phyloP scores from a whole-genome alignment of 2,797 vertebrate genomes.

The Leptodactylus fallax region DNA sequence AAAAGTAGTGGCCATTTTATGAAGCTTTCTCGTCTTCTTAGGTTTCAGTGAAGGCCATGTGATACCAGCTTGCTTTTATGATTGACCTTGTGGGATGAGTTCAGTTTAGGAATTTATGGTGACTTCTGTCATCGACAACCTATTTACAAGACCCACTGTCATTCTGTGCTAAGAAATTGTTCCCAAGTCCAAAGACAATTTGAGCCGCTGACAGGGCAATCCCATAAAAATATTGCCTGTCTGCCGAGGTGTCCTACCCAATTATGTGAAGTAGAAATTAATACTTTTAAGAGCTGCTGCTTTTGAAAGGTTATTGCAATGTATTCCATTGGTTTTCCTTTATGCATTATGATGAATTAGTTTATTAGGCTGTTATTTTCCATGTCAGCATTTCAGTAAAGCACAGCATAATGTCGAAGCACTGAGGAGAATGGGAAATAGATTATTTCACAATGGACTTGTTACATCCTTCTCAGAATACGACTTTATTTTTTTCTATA shows the following conservation, averaged over 20 bases:
- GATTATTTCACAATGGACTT: constrained; percentile 76
- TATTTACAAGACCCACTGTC: constrained; percentile 91
- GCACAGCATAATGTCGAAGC: constrained; percentile 75
- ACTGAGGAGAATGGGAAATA: constrained; percentile 77
- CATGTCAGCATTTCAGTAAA: constrained; percentile 79
- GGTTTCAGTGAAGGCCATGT: constrained; percentile 70
- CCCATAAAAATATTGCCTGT: constrained; percentile 86
- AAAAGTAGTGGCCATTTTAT: constrained; percentile 68
- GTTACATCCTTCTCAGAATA: constrained; percentile 72
- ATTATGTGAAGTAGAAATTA: constrained; percentile 91
- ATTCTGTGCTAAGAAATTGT: constrained; percentile 82
- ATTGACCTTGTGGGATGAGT: constrained; percentile 84
- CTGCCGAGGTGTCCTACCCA: constrained; percentile 85
- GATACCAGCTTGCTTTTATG: constrained; percentile 77
- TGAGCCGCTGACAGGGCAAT: constrained; percentile 84
- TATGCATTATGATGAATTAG: constrained; percentile 81
- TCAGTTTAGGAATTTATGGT: constrained; percentile 85
- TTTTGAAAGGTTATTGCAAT: constrained; percentile 89
- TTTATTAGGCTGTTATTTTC: constrained; percentile 80
- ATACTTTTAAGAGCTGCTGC: constrained; percentile 89
- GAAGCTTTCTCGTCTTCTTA: constrained; percentile 66
- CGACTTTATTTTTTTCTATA: constrained; percentile 78
- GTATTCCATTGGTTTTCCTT: constrained; percentile 82
- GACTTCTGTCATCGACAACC: constrained; percentile 83
- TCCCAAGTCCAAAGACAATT: constrained; percentile 86